Conservation (phyloP, 2,113 vertebrate genomes). For the Panurus biarmicus region DNA sequence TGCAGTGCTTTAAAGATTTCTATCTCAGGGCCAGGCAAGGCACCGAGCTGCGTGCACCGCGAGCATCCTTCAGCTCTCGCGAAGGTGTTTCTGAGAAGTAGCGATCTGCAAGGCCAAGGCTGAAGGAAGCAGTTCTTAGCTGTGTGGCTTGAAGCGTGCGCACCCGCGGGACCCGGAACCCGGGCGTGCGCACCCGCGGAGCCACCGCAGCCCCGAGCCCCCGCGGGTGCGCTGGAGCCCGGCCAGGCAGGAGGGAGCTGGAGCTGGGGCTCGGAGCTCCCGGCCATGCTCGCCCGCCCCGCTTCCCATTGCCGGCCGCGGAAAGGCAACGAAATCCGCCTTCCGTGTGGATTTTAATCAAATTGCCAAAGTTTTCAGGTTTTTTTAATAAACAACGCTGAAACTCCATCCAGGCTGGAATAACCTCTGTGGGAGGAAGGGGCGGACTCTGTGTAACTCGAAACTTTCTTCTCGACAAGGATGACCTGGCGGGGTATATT, state of each 20-base stretch:
- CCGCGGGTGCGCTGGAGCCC: neutral
- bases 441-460: neutral
- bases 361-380: neutral
- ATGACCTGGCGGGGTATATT: neutral
- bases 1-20: neutral
- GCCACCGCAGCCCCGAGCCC: neutral
- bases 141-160: too few relatives aligned
- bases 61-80: neutral
- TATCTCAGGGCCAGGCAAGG: neutral
- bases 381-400: neutral
- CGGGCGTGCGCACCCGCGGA: neutral
- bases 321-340: neutral
- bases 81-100: neutral
- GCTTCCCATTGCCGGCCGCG: neutral
- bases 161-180: too few relatives aligned
- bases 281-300: neutral
- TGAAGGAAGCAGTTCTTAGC: neutral
- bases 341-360: neutral
- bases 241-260: neutral
- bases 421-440: slow-evolving; percentile 30
- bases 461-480: slow-evolving; percentile 55
- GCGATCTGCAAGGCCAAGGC: neutral
- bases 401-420: neutral
- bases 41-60: neutral
- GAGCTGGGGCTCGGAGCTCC: neutral